Evolutionary conservation across 1,140 invertebrate genomes (phyloP).

Genomic region (Papilio polytes): DNA sequence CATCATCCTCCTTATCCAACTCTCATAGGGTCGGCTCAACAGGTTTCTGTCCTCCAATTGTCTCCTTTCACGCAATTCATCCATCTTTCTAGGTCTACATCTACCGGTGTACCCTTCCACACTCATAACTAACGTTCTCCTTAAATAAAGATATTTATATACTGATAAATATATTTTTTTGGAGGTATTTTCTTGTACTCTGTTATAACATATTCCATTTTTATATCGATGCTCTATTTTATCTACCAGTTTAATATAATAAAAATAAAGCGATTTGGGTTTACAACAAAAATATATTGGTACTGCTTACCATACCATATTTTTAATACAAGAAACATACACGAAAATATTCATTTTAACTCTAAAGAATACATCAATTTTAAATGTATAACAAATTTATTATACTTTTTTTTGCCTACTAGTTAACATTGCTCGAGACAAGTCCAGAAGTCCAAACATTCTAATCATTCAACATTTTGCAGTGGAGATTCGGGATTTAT

Average conservation of each 20-base stretch:
- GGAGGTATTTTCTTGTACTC: slow-evolving; percentile 35
- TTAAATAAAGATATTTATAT: slow-evolving; percentile 36
- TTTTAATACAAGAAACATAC: neutral
- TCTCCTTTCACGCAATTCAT: too few species aligned
- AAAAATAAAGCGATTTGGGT: too few species aligned
- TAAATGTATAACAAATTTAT: neutral
- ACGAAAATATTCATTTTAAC: neutral
- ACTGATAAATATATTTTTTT: slow-evolving; percentile 1
- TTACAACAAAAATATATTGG: slow-evolving; percentile 13
- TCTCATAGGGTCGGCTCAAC: too few species aligned
- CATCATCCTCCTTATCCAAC: too few species aligned
- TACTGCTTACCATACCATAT: neutral
- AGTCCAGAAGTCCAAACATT: neutral
- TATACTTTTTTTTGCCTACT: neutral
- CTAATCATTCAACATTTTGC: neutral
- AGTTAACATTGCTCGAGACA: neutral
- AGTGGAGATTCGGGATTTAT: too few species aligned
- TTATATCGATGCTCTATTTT: neutral
- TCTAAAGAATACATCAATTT: neutral
- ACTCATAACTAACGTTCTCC: too few species aligned
- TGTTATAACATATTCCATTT: neutral
- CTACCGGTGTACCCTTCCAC: too few species aligned
- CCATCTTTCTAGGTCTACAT: too few species aligned
- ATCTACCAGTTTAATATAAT: neutral
- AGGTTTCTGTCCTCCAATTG: too few species aligned